A percentile compares a stretch with the other conserved stretches of the same genome.
phyloP scores from a whole-genome alignment of 1,140 invertebrate species.

The Aphelinus certus region DNA sequence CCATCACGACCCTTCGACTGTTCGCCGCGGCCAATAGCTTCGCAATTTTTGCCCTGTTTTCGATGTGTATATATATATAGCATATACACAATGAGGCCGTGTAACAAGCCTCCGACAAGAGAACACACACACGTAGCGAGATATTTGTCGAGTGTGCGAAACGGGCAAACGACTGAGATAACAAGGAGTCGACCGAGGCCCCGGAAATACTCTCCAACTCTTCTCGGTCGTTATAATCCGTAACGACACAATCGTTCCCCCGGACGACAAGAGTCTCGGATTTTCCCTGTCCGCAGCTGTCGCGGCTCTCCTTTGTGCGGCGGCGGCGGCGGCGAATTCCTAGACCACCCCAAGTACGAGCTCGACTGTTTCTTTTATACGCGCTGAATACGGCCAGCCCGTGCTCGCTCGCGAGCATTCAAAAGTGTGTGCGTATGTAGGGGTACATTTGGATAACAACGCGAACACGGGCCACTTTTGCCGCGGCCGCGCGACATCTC shows the following conservation, averaged over 20 bases:
- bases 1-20: too few species aligned
- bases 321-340: too few species aligned
- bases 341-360: too few species aligned
- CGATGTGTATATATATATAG: too few species aligned
- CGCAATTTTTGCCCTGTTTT: too few species aligned
- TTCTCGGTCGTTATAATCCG: conserved; percentile 55
- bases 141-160: background rate
- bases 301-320: background rate
- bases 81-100: background rate
- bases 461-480: too few species aligned
- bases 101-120: conserved; percentile 20
- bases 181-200: conserved; percentile 48
- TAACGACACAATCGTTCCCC: conserved; percentile 49
- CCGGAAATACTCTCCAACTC: conserved; percentile 47
- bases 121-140: background rate
- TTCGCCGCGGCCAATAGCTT: too few species aligned
- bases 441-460: too few species aligned
- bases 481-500: background rate
- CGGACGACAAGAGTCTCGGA: conserved; percentile 32
- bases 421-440: too few species aligned
- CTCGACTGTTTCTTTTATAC: too few species aligned
- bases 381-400: too few species aligned
- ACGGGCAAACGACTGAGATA: conserved; percentile 45
- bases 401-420: too few species aligned
- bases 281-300: conserved; percentile 6